Evolutionary conservation across 2,797 vertebrate species (phyloP).

Genomic region (Enteromius anoplus): DNA sequence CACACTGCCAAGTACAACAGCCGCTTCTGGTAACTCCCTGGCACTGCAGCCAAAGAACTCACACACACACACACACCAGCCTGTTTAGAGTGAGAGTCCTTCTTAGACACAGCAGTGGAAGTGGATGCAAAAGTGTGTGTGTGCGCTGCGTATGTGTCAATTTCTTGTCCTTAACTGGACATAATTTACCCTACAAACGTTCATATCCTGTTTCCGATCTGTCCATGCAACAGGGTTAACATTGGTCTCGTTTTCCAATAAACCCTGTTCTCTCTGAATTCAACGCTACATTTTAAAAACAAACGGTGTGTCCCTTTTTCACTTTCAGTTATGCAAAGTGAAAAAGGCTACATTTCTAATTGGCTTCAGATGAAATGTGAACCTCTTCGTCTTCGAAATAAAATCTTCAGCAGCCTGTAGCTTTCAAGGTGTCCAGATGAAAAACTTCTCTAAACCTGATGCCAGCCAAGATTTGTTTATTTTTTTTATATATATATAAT

Average conservation of each 20-base stretch:
- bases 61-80: slow-evolving; percentile 52
- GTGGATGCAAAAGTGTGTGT: slow-evolving; percentile 30
- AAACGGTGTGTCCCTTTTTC: background rate
- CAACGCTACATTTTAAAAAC: slow-evolving; percentile 15
- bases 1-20: slow-evolving; percentile 77
- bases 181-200: slow-evolving; percentile 21
- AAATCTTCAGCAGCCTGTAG: slow-evolving; percentile 17
- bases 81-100: slow-evolving; percentile 57
- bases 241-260: slow-evolving; percentile 23
- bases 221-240: slow-evolving; percentile 9
- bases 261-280: background rate
- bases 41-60: slow-evolving; percentile 56
- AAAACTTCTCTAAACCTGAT: background rate
- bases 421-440: slow-evolving; percentile 11
- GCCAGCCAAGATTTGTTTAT: background rate
- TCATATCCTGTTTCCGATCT: slow-evolving; percentile 37
- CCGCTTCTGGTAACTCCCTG: slow-evolving; percentile 80
- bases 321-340: background rate
- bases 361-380: slow-evolving; percentile 22
- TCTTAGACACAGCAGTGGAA: slow-evolving; percentile 27
- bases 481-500: no score
- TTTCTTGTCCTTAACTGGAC: slow-evolving; percentile 23
- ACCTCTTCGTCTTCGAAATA: background rate
- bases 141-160: background rate
- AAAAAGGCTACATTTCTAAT: slow-evolving; percentile 20